A percentile compares a stretch with the other conserved stretches of the same genome.
Conservation (phyloP, 2,113 vertebrate genomes). For the Proterorhinus semilunaris region DNA sequence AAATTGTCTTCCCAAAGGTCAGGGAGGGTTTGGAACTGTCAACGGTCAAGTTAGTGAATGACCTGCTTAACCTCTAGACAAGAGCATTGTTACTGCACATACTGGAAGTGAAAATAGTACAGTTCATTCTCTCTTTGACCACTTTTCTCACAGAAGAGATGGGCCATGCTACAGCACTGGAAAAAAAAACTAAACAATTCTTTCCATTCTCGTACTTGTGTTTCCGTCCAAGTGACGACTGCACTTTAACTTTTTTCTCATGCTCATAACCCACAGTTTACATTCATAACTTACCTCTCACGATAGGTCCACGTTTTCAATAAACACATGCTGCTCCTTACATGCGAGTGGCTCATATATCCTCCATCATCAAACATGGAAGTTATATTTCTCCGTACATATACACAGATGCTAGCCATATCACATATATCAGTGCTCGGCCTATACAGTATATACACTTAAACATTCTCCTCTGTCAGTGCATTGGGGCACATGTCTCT, state of each 20-base stretch:
- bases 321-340: constrained; percentile 48
- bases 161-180: background rate
- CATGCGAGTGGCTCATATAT: constrained; percentile 48
- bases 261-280: constrained; percentile 28
- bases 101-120: background rate
- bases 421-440: constrained; percentile 43
- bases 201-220: background rate
- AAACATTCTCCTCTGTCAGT: constrained; percentile 62
- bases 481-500: constrained; percentile 60
- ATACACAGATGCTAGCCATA: constrained; percentile 59
- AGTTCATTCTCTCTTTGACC: background rate
- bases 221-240: background rate
- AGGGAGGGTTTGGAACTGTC: background rate
- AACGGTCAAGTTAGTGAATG: background rate
- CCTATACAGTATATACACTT: constrained; percentile 30
- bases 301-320: constrained; percentile 33
- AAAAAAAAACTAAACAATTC: background rate
- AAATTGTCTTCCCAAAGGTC: background rate
- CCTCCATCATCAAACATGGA: constrained; percentile 44
- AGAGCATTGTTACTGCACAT: background rate
- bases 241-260: constrained; percentile 2
- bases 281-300: constrained; percentile 33
- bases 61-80: background rate
- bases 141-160: background rate
- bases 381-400: constrained; percentile 46